Percentiles rank a stretch among this genome's conserved stretches.
phyloP scores from a whole-genome alignment of 2,888 invertebrate genomes.

The Azorinus chamasolen region DNA sequence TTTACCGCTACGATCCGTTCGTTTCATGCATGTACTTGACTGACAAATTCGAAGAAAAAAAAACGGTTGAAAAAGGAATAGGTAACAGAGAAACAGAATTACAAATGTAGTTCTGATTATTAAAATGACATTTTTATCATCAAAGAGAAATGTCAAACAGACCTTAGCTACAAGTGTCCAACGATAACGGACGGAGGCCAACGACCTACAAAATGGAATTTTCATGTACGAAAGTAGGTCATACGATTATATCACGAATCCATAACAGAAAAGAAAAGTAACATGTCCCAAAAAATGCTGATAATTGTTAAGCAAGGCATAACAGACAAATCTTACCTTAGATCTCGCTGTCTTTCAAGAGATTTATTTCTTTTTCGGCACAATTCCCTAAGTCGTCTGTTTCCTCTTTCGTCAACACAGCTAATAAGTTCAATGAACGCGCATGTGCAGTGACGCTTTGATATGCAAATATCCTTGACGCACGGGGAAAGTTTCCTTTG shows the following conservation, averaged over 20 bases:
- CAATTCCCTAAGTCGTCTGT: constrained; percentile 46
- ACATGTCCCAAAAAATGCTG: too few relatives aligned
- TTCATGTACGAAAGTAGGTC: constrained; percentile 7
- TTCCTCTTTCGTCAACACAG: constrained; percentile 56
- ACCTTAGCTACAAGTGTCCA: constrained; percentile 34
- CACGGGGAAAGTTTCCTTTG: constrained; percentile 32
- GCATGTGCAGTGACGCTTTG: constrained; percentile 75
- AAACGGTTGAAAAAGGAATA: too few relatives aligned
- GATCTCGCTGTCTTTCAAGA: constrained; percentile 15
- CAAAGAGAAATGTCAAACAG: neutral
- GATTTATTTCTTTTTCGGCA: constrained; percentile 1
- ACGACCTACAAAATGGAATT: constrained; percentile 35
- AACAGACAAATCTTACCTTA: constrained; percentile 23
- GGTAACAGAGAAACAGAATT: too few relatives aligned
- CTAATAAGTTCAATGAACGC: constrained; percentile 73
- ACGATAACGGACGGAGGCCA: constrained; percentile 21
- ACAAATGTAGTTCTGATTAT: neutral
- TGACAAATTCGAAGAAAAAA: too few relatives aligned
- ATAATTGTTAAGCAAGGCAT: neutral
- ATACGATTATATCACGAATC: neutral
- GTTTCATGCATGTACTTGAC: constrained; percentile 32
- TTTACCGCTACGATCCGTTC: constrained; percentile 13
- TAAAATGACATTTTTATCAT: too few relatives aligned
- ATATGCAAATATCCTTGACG: constrained; percentile 70
- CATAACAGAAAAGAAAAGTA: too few relatives aligned